Evolutionary conservation across 2,888 invertebrate species (phyloP).

Genomic region (Sphinx pinastri): DNA sequence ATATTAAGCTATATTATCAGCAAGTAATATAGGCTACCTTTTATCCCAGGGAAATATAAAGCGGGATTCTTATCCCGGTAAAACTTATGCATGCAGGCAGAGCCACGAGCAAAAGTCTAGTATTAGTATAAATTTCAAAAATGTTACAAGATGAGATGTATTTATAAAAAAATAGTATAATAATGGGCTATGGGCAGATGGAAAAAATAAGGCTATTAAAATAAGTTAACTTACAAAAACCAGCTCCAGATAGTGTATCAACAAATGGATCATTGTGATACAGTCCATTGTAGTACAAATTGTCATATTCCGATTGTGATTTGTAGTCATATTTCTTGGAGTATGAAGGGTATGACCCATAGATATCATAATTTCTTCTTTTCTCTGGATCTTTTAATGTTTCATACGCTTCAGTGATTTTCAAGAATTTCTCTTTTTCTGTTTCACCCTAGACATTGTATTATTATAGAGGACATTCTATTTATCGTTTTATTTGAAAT

Average conservation of each 20-base stretch:
- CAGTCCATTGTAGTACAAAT: slow-evolving; percentile 93
- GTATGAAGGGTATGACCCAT: slow-evolving; percentile 86
- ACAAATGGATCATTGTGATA: slow-evolving; percentile 94
- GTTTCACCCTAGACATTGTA: slow-evolving; percentile 89
- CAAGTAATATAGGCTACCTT: too few species aligned
- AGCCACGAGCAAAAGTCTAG: too few species aligned
- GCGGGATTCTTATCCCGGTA: too few species aligned
- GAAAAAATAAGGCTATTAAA: too few species aligned
- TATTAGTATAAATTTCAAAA: too few species aligned
- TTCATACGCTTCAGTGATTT: slow-evolving; percentile 93
- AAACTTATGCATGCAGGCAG: too few species aligned
- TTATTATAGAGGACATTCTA: too few species aligned
- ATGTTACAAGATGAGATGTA: not conserved
- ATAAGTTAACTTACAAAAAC: slow-evolving; percentile 86
- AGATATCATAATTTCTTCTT: slow-evolving; percentile 90
- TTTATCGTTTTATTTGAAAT: too few species aligned
- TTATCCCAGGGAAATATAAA: too few species aligned
- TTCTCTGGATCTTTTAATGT: slow-evolving; percentile 92
- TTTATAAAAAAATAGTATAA: not conserved
- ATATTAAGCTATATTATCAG: too few species aligned
- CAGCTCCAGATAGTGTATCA: slow-evolving; percentile 88
- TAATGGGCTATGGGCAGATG: not conserved
- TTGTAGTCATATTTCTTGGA: slow-evolving; percentile 83
- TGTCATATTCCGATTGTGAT: slow-evolving; percentile 87
- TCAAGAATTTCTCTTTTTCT: slow-evolving; percentile 89